These are phyloP conservation scores for Antennarius striatus DNA, from an alignment of 2,113 vertebrate species.

Conservation along the genomic window DNA sequence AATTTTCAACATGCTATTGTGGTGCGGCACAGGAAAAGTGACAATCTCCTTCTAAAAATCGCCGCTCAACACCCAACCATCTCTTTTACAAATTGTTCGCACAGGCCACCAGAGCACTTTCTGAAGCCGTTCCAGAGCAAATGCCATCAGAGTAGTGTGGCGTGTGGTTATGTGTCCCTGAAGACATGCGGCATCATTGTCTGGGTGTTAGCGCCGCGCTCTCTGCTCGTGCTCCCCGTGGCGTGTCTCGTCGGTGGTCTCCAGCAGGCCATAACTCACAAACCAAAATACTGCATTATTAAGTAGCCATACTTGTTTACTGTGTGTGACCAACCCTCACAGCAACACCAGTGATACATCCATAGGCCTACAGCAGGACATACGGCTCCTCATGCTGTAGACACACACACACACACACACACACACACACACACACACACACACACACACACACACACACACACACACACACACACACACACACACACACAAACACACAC, in stretches of 20 bases:
- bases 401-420: slow-evolving; percentile 19
- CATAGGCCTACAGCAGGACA: slow-evolving; percentile 29
- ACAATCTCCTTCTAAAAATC: slow-evolving; percentile 47
- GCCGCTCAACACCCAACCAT: slow-evolving; percentile 54
- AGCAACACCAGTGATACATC: slow-evolving; percentile 32
- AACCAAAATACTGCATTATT: slow-evolving; percentile 74
- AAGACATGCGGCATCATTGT: slow-evolving; percentile 56
- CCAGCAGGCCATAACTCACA: slow-evolving; percentile 54
- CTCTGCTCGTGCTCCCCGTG: slow-evolving; percentile 53
- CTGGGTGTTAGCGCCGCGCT: slow-evolving; percentile 46
- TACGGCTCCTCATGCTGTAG: slow-evolving; percentile 25
- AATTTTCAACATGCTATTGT: slow-evolving; percentile 11
- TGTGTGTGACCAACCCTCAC: slow-evolving; percentile 62
- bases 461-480: slow-evolving; percentile 12
- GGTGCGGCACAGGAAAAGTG: slow-evolving; percentile 56
- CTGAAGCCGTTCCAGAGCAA: slow-evolving; percentile 58
- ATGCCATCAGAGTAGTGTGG: slow-evolving; percentile 57
- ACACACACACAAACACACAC: slow-evolving; percentile 17
- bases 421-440: slow-evolving; percentile 21
- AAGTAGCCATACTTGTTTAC: slow-evolving; percentile 72
- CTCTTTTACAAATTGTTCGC: slow-evolving; percentile 63
- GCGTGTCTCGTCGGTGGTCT: slow-evolving; percentile 56
- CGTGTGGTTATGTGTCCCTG: slow-evolving; percentile 58
- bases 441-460: slow-evolving; percentile 19
- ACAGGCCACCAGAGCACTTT: slow-evolving; percentile 43